Evolutionary conservation across 2,888 invertebrate species (phyloP), one percentile per base, ranked within the genome.

Genomic region (Argyra leucocephala): DNA sequence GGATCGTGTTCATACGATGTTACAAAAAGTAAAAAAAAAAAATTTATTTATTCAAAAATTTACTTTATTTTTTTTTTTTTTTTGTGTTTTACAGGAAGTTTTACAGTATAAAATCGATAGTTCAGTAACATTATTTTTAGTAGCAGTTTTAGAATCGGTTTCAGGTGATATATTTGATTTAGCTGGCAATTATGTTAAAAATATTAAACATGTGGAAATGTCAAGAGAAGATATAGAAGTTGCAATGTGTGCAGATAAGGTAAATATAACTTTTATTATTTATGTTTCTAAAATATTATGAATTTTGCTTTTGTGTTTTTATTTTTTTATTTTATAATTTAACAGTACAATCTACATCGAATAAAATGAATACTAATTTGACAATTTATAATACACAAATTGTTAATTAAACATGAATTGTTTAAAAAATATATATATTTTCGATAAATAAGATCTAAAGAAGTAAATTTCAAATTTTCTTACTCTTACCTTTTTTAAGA

Each of bases 161-260:
- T 91, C 94, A 70, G 91, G 92, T 1, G 97, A 98, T 81, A 96
- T 97, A 72, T 82, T 98, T 64, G 94, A 95, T 85, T 83, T 97
- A 78, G 93, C 96, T 64, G 96, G 96, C 64, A 96, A 96, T 79
- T 99, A 96, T 82, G 97, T 97, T 57, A 95, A 95, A 81, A 94
- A 96, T 81, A 95, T 97, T 72, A 89, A 93, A 65, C 94, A 94
- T 81, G 86, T 86, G 59, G 91, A 91, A 80, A 93, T 98, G 75
- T 91, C 95, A 0, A 89, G 89, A 70, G 90, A 95, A 76, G 98
- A 98, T 78, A 93, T 99, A 75, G 91, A 92, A 82, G 96, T 97
- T 65, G 96, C 97, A 63, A 94, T 98, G 91, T 94, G 93, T 78
- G 97, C 96, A 65, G 98, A 98, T 78, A 94, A 95, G 88, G 96